Conservation (phyloP, 2,797 vertebrate genomes). For the Anabas testudineus region DNA sequence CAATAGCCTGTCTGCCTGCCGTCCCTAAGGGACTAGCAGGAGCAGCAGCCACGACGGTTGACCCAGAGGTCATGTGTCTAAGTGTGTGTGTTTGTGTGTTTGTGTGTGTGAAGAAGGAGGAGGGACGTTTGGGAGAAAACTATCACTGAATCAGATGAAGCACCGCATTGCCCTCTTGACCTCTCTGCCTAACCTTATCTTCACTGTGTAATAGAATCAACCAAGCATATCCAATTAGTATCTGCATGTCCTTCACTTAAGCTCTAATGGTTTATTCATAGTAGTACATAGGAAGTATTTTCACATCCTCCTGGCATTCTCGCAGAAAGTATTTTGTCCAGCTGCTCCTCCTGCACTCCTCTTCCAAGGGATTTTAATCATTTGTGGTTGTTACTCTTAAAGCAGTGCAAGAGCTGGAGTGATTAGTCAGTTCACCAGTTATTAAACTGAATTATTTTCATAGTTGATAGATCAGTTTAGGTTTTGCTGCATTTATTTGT, state of each 20-base stretch:
- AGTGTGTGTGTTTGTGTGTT: slow-evolving; percentile 37
- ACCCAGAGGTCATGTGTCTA: slow-evolving; percentile 62
- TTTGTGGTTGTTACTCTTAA: not conserved
- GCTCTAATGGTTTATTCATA: slow-evolving; percentile 77
- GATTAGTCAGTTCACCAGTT: not conserved
- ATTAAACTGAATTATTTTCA: not conserved
- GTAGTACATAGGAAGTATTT: slow-evolving; percentile 58
- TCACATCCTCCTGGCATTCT: slow-evolving; percentile 57
- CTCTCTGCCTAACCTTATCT: slow-evolving; percentile 73
- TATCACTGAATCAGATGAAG: slow-evolving; percentile 68
- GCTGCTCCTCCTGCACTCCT: slow-evolving; percentile 29
- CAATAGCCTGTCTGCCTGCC: slow-evolving; percentile 81
- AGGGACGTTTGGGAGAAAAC: slow-evolving; percentile 49
- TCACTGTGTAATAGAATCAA: slow-evolving; percentile 74
- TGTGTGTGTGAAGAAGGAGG: not conserved
- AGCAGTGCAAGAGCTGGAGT: not conserved
- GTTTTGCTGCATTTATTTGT: not conserved
- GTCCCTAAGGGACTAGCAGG: slow-evolving; percentile 60
- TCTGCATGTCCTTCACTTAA: slow-evolving; percentile 76
- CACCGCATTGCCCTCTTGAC: slow-evolving; percentile 69
- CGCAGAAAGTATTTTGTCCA: slow-evolving; percentile 41
- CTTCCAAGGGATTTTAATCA: slow-evolving; percentile 5
- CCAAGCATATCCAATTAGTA: slow-evolving; percentile 77
- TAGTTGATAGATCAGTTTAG: not conserved
- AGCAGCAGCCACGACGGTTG: slow-evolving; percentile 69